Conservation (phyloP, 2,888 invertebrate species). For the Dynastes grantii region DNA sequence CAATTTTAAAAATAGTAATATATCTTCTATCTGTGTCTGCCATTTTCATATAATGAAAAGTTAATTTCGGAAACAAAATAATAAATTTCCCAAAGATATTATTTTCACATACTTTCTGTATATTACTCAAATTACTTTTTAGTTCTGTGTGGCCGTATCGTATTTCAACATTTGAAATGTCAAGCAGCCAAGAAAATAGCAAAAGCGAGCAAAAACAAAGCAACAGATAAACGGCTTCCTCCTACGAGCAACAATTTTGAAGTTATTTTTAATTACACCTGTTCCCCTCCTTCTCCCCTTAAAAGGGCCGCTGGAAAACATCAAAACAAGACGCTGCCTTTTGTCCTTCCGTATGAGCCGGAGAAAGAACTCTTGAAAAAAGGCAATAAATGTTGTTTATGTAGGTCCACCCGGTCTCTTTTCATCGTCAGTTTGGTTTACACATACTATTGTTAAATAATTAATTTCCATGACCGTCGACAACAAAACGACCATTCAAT, state of each 20-base stretch:
- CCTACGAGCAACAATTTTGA: not conserved
- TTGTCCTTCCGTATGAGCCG: not conserved
- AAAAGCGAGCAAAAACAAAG: not conserved
- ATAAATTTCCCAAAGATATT: too few relatives aligned
- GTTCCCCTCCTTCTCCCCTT: not conserved
- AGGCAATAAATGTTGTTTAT: not conserved
- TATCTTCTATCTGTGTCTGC: too few relatives aligned
- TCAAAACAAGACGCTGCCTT: not conserved
- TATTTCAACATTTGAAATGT: not conserved
- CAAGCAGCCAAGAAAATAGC: not conserved
- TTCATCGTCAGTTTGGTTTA: not conserved
- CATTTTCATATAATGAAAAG: too few relatives aligned
- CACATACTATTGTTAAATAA: not conserved
- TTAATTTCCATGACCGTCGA: not conserved
- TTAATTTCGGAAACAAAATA: too few relatives aligned
- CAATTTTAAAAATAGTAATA: too few relatives aligned
- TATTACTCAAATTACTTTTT: too few relatives aligned
- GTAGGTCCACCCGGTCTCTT: not conserved
- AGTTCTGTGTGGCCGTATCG: too few relatives aligned
- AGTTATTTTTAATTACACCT: slow-evolving; percentile 21
- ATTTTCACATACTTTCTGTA: too few relatives aligned
- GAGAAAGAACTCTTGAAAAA: not conserved
- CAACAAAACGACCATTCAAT: not conserved
- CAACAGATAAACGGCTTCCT: not conserved
- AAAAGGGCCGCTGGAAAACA: not conserved